Conservation (phyloP, 2,797 vertebrate genomes). For the Xiphorhynchus erythropygius region DNA sequence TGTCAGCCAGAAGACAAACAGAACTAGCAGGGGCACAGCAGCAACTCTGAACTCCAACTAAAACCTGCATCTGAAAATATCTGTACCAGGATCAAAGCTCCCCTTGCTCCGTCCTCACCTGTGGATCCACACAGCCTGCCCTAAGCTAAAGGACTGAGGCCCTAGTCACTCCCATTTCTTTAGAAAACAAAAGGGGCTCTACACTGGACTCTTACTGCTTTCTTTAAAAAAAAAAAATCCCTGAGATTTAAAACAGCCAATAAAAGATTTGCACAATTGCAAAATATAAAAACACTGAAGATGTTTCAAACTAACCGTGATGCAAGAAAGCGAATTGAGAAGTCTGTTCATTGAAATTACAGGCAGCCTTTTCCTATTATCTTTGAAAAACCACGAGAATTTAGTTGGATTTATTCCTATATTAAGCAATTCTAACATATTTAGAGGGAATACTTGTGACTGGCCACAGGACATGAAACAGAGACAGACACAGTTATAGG, state of each 20-base stretch:
- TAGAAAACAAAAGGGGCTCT: background rate
- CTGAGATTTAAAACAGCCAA: slow-evolving; percentile 16
- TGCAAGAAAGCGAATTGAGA: background rate
- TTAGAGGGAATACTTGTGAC: background rate
- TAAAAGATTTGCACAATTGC: background rate
- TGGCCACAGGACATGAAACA: background rate
- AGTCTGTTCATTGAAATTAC: background rate
- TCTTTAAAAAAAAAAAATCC: background rate
- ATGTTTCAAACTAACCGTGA: background rate
- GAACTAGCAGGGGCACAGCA: background rate
- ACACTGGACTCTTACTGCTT: background rate
- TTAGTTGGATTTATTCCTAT: background rate
- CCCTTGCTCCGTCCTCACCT: background rate
- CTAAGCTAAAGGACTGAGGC: background rate
- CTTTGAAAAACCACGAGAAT: background rate
- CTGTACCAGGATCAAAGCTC: background rate
- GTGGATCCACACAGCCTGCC: background rate
- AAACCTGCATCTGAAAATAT: background rate
- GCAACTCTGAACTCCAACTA: background rate
- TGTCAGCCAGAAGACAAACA: background rate
- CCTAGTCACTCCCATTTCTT: background rate
- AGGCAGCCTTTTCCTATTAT: background rate
- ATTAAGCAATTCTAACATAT: background rate
- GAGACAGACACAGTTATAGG: background rate
- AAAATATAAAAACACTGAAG: background rate